A percentile compares a stretch with the other conserved stretches of the same genome.
Evolutionary conservation across 1,140 invertebrate species (phyloP).

Genomic region (Trichonephila inaurata): DNA sequence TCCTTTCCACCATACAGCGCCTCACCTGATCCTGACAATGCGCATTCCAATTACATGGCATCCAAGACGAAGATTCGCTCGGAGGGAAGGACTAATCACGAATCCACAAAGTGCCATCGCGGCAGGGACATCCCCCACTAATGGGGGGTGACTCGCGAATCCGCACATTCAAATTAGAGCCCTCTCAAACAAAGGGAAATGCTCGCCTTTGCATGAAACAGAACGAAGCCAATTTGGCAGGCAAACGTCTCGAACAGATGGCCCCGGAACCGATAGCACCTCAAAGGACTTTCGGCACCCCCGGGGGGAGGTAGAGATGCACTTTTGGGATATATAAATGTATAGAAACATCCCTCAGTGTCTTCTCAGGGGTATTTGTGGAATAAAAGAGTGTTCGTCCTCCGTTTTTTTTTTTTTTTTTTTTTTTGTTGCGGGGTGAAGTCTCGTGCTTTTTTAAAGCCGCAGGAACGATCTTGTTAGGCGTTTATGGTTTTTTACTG

Average conservation of each 20-base stretch:
- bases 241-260: slow-evolving; percentile 60
- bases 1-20: background rate
- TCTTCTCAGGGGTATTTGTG: background rate
- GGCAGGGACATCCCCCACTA: background rate
- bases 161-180: slow-evolving; percentile 44
- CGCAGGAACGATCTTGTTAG: slow-evolving; percentile 1
- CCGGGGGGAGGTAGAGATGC: slow-evolving; percentile 1
- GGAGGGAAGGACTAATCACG: slow-evolving; percentile 23
- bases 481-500: background rate
- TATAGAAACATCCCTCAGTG: background rate
- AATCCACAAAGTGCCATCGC: slow-evolving; percentile 15
- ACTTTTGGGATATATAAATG: background rate
- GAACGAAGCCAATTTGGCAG: slow-evolving; percentile 69
- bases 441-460: slow-evolving; percentile 19
- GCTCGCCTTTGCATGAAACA: slow-evolving; percentile 28
- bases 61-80: slow-evolving; percentile 4
- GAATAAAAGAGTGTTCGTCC: background rate
- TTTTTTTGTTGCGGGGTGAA: background rate
- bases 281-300: background rate
- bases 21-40: slow-evolving; percentile 28
- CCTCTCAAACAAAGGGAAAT: slow-evolving; percentile 59
- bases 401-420: background rate
- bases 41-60: slow-evolving; percentile 34
- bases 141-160: background rate
- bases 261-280: slow-evolving; percentile 10